Conservation (phyloP, 2,888 invertebrate genomes). For the Epinotia ramella region DNA sequence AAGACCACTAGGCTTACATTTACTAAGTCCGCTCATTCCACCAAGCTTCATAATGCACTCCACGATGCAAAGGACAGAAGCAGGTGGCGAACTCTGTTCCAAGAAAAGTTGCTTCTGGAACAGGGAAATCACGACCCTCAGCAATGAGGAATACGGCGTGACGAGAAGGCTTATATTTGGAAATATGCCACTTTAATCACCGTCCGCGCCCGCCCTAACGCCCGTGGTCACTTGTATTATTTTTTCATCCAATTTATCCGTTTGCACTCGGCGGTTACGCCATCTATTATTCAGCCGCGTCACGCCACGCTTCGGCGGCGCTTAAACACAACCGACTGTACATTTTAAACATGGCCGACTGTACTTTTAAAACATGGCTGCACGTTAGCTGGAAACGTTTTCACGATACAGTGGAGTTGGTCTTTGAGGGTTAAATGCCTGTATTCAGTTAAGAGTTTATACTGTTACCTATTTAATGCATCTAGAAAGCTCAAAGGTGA, state of each 20-base stretch:
- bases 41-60: too few relatives aligned
- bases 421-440: background rate
- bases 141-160: too few relatives aligned
- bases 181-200: background rate
- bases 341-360: slow-evolving; percentile 10
- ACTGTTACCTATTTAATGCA: background rate
- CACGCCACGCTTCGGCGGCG: slow-evolving; percentile 47
- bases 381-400: background rate
- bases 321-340: slow-evolving; percentile 41
- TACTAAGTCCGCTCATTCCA: too few relatives aligned
- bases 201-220: slow-evolving; percentile 14
- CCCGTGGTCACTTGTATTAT: slow-evolving; percentile 46
- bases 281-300: slow-evolving; percentile 55
- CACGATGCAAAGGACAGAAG: too few relatives aligned
- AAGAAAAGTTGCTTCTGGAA: too few relatives aligned
- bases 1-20: too few relatives aligned
- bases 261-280: slow-evolving; percentile 52
- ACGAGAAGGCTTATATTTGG: too few relatives aligned
- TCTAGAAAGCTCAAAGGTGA: background rate
- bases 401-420: background rate
- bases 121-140: too few relatives aligned
- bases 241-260: slow-evolving; percentile 68
- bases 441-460: background rate
- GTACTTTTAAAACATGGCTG: background rate
- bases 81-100: too few relatives aligned